Conservation (phyloP, 2,113 vertebrate genomes). For the Spea bombifrons region DNA sequence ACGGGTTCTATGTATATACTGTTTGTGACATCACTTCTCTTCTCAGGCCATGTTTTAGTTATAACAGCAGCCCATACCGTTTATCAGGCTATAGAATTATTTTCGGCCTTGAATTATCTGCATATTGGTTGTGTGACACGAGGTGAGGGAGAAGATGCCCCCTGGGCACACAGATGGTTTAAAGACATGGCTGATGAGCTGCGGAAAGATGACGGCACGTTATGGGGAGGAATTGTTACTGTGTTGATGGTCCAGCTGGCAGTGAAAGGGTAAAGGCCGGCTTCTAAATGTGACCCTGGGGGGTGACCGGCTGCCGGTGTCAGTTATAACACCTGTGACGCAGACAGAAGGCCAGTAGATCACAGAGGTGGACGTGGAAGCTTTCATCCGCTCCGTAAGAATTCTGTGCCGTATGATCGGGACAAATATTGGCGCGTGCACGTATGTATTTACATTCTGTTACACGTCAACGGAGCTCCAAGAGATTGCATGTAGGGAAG, state of each 20-base stretch:
- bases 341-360: background rate
- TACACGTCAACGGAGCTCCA: no score
- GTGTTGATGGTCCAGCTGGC: background rate
- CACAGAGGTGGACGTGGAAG: background rate
- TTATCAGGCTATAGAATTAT: no score
- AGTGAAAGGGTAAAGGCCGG: background rate
- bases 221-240: background rate
- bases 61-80: no score
- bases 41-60: no score
- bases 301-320: background rate
- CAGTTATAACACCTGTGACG: conserved; percentile 10
- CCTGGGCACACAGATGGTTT: background rate
- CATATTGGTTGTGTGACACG: background rate
- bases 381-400: background rate
- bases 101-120: no score
- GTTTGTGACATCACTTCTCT: no score
- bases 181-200: background rate
- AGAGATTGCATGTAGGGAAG: no score
- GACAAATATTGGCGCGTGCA: no score
- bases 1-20: no score
- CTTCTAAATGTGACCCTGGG: background rate
- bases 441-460: no score
- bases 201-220: background rate
- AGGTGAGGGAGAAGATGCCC: background rate
- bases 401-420: no score